A percentile compares a stretch with the other conserved stretches of the same genome.
Evolutionary conservation across 1,140 invertebrate species (phyloP).

Genomic region (Solenopsis fugax): DNA sequence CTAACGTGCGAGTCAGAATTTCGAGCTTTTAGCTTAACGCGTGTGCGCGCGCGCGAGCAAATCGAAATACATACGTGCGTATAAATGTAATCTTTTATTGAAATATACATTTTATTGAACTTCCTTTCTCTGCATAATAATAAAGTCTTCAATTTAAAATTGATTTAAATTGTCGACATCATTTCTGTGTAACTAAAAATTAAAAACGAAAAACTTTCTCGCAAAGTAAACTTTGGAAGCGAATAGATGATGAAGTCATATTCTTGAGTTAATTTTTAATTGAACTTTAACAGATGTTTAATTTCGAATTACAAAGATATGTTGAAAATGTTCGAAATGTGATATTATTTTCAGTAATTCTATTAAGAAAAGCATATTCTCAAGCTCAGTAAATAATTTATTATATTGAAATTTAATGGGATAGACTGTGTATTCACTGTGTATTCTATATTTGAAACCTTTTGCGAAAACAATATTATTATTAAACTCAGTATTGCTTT

Average conservation of each 20-base stretch:
- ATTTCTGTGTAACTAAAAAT: neutral
- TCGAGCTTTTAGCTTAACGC: constrained; percentile 27
- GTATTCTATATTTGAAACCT: neutral
- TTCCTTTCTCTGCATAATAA: neutral
- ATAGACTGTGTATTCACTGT: neutral
- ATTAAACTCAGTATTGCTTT: neutral
- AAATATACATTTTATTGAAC: neutral
- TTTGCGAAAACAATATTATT: neutral
- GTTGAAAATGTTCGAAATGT: neutral
- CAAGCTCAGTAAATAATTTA: neutral
- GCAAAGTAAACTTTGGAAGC: neutral
- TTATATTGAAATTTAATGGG: neutral
- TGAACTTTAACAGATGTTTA: neutral
- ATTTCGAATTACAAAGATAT: neutral
- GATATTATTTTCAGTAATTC: no score
- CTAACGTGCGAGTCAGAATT: constrained; percentile 24
- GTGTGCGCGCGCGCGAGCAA: neutral
- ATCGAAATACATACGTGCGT: neutral
- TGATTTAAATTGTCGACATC: neutral
- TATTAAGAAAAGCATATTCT: no score
- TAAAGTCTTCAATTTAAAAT: neutral
- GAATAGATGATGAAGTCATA: neutral
- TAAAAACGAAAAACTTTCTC: neutral
- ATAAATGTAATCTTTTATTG: constrained; percentile 5
- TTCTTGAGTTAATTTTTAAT: neutral